Conservation (phyloP, 2,888 invertebrate genomes). For the Chaetoderma sp. region DNA sequence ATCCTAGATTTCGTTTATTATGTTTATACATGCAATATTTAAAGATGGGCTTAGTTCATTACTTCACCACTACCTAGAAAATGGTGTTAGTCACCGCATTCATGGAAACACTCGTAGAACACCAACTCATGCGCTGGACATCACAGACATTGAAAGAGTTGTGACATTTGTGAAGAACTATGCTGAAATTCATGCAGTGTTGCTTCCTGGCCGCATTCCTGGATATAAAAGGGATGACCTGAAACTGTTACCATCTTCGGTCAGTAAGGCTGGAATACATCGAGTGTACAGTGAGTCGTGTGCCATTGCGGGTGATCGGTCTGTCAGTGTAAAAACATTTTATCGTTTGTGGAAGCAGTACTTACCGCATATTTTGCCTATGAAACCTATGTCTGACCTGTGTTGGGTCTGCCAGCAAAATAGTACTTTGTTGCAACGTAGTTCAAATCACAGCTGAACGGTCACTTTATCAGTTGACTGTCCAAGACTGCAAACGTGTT, state of each 20-base stretch:
- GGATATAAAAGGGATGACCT: constrained; percentile 24
- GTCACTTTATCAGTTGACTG: too few relatives aligned
- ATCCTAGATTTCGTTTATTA: too few relatives aligned
- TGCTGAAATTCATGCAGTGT: constrained; percentile 26
- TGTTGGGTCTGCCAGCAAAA: constrained; percentile 35
- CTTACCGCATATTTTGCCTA: constrained; percentile 20
- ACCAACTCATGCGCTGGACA: constrained; percentile 3
- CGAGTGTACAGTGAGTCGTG: neutral
- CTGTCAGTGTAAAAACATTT: neutral
- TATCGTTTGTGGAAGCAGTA: constrained; percentile 12
- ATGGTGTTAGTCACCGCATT: too few relatives aligned
- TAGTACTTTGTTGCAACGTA: neutral
- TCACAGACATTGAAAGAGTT: constrained; percentile 14
- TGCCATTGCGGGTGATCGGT: neutral
- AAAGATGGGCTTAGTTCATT: too few relatives aligned
- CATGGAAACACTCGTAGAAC: too few relatives aligned
- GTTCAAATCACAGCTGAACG: too few relatives aligned
- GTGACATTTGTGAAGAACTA: constrained; percentile 21
- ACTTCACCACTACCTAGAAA: too few relatives aligned
- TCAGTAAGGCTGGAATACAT: constrained; percentile 8
- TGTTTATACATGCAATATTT: too few relatives aligned
- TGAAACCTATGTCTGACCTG: constrained; percentile 26
- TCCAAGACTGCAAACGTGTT: too few relatives aligned
- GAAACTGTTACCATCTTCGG: constrained; percentile 12
- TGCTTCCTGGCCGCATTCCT: constrained; percentile 26